Evolutionary conservation across 2,797 vertebrate genomes (phyloP), one percentile per base, ranked within the genome.

Genomic region (Aldrovandia affinis): DNA sequence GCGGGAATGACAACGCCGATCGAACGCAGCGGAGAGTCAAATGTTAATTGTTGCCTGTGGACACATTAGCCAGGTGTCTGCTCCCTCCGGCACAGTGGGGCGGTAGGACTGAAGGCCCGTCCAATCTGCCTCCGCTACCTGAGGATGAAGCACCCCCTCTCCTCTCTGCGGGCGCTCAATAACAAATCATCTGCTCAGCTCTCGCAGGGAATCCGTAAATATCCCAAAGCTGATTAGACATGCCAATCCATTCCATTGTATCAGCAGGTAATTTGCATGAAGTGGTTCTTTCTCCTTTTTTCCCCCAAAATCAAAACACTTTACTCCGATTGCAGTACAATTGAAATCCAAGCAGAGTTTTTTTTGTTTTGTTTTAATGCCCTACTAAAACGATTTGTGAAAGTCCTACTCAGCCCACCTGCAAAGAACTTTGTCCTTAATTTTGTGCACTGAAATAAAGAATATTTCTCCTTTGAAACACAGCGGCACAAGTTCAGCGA

Each of bases 21-120:
- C 0, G 0, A 78, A 90, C 88, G 81, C 90, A 89, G 90, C 20
- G 85, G 0, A 89, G 80, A 85, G 39, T 79, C 89, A 80, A 73
- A 81, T 89, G 88, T 93, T 92, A 92, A 92, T 95, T 89, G 89
- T 89, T 91, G 92, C 89, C 89, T 87, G 25, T 89, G 91, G 91
- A 90, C 85, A 91, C 92, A 93, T 95, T 93, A 92, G 92, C 90
- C 94, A 95, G 93, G 93, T 95, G 94, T 92, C 92, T 54, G 83
- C 70, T 81, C n/a, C 65, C 83, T 89, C 89, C 89, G 92, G 81
- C 81, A 0, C 77, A 15, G 55, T 30, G 79, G 25, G 77, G n/a
- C 1, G 22, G 9, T 10, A 54, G 78, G 22, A 2, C 5, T 18
- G 28, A 22, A 25, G 25, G 33, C 79, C 10, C 10, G 1, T 25